These are phyloP conservation scores for Limnephilus rhombicus DNA, from an alignment of 2,888 invertebrate species.

Conservation along the genomic window DNA sequence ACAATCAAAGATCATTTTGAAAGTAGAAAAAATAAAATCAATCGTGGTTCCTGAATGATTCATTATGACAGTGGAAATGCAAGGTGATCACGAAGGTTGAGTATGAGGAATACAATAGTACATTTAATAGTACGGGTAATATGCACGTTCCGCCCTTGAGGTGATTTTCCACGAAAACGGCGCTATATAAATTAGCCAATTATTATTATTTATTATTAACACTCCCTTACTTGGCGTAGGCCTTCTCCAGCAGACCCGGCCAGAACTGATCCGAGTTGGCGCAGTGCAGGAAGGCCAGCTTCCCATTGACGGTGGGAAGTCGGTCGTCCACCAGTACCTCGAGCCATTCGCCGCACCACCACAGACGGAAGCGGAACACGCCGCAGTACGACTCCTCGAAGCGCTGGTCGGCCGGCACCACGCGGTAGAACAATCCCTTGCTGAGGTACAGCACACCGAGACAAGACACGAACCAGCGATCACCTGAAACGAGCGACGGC, in stretches of 20 bases:
- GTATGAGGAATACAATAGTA: too few species aligned
- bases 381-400: conserved; percentile 86
- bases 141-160: too few species aligned
- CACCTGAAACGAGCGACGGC: conserved; percentile 79
- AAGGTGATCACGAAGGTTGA: too few species aligned
- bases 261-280: conserved; percentile 90
- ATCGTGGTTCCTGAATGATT: too few species aligned
- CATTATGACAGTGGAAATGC: too few species aligned
- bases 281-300: conserved; percentile 91
- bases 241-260: conserved; percentile 94
- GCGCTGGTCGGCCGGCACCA: conserved; percentile 93
- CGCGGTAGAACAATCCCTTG: conserved; percentile 93
- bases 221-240: conserved; percentile 90
- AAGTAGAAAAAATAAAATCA: too few species aligned
- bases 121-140: too few species aligned
- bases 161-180: too few species aligned
- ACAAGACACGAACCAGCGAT: conserved; percentile 94
- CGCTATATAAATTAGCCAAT: too few species aligned
- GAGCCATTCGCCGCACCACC: conserved; percentile 97
- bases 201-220: neutral
- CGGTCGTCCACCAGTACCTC: conserved; percentile 94
- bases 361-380: conserved; percentile 91
- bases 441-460: conserved; percentile 90
- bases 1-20: too few species aligned
- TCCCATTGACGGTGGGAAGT: conserved; percentile 91